These are phyloP conservation scores for Marisa cornuarietis DNA, from an alignment of 1,140 invertebrate species.

Conservation along the genomic window DNA sequence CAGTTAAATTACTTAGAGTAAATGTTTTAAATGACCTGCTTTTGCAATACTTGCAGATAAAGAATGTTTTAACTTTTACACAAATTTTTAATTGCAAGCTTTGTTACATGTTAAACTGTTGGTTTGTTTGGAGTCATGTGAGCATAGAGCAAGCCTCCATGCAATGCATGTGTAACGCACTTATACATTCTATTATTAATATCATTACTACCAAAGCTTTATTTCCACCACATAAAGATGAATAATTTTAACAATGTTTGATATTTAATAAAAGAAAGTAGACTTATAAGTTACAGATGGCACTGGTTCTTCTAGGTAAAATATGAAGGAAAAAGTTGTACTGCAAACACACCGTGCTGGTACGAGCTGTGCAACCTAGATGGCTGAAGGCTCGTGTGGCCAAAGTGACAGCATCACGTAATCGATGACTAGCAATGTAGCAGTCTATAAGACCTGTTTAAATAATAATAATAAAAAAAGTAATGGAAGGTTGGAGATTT, in stretches of 20 bases:
- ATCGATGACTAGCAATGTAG: slow-evolving; percentile 74
- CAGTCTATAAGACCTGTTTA: slow-evolving; percentile 75
- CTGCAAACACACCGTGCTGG: slow-evolving; percentile 72
- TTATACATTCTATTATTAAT: too few species aligned
- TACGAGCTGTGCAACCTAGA: slow-evolving; percentile 76
- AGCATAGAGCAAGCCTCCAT: too few species aligned
- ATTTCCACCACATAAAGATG: too few species aligned
- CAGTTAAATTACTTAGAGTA: neutral
- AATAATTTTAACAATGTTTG: too few species aligned
- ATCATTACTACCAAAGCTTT: too few species aligned
- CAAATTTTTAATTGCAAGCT: neutral
- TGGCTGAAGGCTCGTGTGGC: slow-evolving; percentile 77
- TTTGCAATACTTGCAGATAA: slow-evolving; percentile 2
- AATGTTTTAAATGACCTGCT: neutral
- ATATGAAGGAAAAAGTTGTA: neutral
- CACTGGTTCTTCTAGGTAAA: neutral
- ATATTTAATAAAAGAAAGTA: neutral
- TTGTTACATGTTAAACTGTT: neutral
- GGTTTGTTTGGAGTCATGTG: too few species aligned
- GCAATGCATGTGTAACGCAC: too few species aligned
- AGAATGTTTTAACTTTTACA: neutral
- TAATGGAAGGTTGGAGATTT: neutral
- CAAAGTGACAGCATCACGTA: slow-evolving; percentile 76
- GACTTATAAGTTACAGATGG: neutral
- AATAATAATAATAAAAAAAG: slow-evolving; percentile 6